A percentile compares a stretch with the other conserved stretches of the same genome.
These are phyloP conservation scores for Melanotus villosus DNA, from an alignment of 2,888 invertebrate genomes.

Conservation along the genomic window DNA sequence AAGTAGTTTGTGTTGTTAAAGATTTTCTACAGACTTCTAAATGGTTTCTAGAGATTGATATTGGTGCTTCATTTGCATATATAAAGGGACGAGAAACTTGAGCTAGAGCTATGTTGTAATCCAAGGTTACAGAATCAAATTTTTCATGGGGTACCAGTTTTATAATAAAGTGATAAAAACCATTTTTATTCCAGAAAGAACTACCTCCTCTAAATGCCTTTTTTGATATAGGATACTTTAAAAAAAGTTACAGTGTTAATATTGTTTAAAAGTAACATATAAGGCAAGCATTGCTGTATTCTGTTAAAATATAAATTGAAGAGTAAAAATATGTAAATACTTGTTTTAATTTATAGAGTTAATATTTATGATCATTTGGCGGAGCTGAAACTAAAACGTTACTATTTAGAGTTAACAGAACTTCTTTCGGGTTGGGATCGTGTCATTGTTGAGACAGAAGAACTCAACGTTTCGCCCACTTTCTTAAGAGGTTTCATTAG, in stretches of 20 bases:
- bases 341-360: too few species aligned
- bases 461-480: too few species aligned
- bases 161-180: conserved; percentile 19
- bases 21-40: background rate
- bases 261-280: background rate
- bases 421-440: too few species aligned
- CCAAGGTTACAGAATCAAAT: conserved; percentile 14
- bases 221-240: conserved; percentile 20
- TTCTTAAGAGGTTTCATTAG: too few species aligned
- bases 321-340: too few species aligned
- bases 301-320: too few species aligned
- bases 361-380: too few species aligned
- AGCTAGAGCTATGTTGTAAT: conserved; percentile 23
- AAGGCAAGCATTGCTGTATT: too few species aligned
- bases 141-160: conserved; percentile 19
- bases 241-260: background rate
- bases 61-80: conserved; percentile 6
- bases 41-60: background rate
- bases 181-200: conserved; percentile 19
- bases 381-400: too few species aligned
- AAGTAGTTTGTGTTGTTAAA: background rate
- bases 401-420: too few species aligned
- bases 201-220: conserved; percentile 33
- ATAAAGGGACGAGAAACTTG: conserved; percentile 16
- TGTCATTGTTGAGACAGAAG: too few species aligned